phyloP scores from a whole-genome alignment of 2,113 vertebrate species.

The Suricata suricatta region DNA sequence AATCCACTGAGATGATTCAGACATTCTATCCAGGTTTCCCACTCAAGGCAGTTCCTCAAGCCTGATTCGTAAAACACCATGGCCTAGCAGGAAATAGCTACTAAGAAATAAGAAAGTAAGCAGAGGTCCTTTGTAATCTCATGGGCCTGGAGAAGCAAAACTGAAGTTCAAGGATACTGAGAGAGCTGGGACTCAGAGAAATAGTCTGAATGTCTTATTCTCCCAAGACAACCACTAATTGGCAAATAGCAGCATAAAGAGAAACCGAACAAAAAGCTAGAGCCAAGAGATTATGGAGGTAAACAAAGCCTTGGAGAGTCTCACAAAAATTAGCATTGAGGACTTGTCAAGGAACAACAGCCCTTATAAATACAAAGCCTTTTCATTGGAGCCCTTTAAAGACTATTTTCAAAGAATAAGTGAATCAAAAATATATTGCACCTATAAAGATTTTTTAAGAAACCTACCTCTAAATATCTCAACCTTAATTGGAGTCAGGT shows the following conservation, averaged over 20 bases:
- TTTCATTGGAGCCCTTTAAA: background rate
- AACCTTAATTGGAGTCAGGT: background rate
- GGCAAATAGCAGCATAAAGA: background rate
- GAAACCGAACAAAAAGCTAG: background rate
- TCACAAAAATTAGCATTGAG: background rate
- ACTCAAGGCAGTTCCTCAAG: background rate
- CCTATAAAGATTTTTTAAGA: background rate
- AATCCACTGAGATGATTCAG: background rate
- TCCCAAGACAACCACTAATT: background rate
- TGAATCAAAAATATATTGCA: background rate
- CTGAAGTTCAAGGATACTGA: background rate
- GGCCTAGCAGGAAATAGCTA: background rate
- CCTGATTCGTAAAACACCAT: background rate
- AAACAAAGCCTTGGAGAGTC: background rate
- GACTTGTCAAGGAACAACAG: background rate
- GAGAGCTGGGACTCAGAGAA: background rate
- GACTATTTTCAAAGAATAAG: background rate
- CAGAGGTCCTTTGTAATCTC: background rate
- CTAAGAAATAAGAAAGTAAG: background rate
- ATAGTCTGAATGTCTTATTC: background rate
- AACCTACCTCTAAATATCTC: background rate
- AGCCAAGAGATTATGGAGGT: background rate
- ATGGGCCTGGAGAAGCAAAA: background rate
- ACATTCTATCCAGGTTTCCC: background rate
- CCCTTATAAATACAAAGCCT: background rate